Evolutionary conservation across 2,888 invertebrate genomes (phyloP), one percentile per base, ranked within the genome.

Genomic region (Hipparchia semele): DNA sequence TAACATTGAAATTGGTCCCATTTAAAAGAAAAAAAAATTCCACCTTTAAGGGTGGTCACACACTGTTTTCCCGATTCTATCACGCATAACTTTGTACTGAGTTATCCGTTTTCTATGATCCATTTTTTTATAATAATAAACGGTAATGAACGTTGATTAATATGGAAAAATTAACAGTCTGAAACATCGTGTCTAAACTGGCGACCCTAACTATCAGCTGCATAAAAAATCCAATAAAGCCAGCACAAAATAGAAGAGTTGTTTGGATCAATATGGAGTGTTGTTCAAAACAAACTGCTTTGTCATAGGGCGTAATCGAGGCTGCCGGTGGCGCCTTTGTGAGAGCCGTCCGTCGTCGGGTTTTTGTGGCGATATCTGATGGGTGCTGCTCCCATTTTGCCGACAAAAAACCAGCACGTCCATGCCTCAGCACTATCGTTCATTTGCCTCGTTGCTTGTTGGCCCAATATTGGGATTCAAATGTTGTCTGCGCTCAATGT

Each of bases 191-290:
- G 53, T 39, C 1, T 2, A 4, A 39, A 39, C 39, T 67, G 67
- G 56, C 10, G 46, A 67, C 46, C 58, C 56, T 45, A 67, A 56
- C 56, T 9, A 68, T 51, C 82, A 75, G 72, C 64, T 67, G 68
- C 73, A 76, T 78, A 91, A 91, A 91, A 92, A 92, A 92, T 89
- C 84, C 87, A 92, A 92, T 92, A 91, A 89, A 88, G 90, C 86
- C 80, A 83, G 85, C 87, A 86, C 87, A 88, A 92, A 92, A 91
- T 90, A 90, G 86, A 91, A 74, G 84, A 90, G 87, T 88, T 87
- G 89, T 90, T 90, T 90, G 93, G 93, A 93, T 93, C 93, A 92
- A 93, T 94, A 94, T 94, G 93, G 92, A 85, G 91, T 88, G 92
- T 90, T 90, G 90, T 90, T 88, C 87, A 79, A 81, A 84, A 82